Evolutionary conservation across 1,140 invertebrate genomes (phyloP).

Genomic region (Harlomillsia oculata): DNA sequence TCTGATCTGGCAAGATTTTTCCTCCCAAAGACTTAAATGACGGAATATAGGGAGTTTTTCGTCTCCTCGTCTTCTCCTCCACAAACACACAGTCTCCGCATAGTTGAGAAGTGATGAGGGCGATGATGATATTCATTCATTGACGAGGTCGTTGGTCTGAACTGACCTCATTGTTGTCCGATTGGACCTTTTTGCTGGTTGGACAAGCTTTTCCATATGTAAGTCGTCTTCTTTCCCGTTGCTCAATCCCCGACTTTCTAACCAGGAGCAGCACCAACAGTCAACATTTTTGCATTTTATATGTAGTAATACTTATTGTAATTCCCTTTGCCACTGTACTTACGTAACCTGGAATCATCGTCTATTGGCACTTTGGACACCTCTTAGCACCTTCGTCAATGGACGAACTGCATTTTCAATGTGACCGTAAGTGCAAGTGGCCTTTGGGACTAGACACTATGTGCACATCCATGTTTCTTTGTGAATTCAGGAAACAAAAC

Average conservation of each 20-base stretch:
- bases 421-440: too few species aligned
- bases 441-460: too few species aligned
- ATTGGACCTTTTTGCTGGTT: not conserved
- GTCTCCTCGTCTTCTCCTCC: not conserved
- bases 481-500: too few species aligned
- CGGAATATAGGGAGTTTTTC: too few species aligned
- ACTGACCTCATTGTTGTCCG: constrained; percentile 27
- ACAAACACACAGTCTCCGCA: not conserved
- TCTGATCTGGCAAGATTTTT: not conserved
- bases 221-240: not conserved
- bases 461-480: too few species aligned
- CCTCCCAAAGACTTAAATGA: not conserved
- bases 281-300: not conserved
- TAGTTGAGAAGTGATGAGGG: not conserved
- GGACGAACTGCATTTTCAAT: too few species aligned
- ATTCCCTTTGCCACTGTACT: too few species aligned
- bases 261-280: not conserved
- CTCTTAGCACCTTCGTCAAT: too few species aligned
- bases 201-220: not conserved
- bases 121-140: constrained; percentile 18
- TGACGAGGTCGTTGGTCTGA: constrained; percentile 20
- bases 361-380: too few species aligned
- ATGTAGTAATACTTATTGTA: not conserved
- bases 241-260: not conserved
- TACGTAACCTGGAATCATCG: too few species aligned